phyloP scores from a whole-genome alignment of 1,140 invertebrate species.

The Ladona fulva region DNA sequence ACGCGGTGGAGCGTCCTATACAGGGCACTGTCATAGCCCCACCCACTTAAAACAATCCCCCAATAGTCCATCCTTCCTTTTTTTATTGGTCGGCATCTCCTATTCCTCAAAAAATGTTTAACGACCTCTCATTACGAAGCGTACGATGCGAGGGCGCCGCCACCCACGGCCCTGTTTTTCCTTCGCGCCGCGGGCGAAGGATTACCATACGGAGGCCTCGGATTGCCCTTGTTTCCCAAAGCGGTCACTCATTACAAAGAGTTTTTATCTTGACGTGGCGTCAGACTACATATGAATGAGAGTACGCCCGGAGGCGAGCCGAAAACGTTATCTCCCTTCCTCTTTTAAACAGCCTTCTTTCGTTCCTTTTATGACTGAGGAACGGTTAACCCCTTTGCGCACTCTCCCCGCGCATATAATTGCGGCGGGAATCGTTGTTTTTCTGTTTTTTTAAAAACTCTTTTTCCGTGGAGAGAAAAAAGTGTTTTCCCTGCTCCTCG shows the following conservation, averaged over 20 bases:
- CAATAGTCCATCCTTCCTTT: background rate
- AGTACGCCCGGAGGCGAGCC: background rate
- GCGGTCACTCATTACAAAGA: background rate
- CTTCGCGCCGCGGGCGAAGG: background rate
- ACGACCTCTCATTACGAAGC: background rate
- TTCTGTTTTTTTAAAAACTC: too few species aligned
- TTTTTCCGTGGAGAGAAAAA: too few species aligned
- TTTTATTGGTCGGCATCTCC: background rate
- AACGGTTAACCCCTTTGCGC: too few species aligned
- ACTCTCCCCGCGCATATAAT: too few species aligned
- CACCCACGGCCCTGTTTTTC: background rate
- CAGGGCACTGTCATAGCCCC: too few species aligned
- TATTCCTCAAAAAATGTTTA: background rate
- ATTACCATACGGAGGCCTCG: background rate
- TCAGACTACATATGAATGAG: constrained; percentile 9
- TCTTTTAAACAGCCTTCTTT: background rate
- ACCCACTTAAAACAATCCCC: background rate
- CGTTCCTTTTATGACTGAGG: too few species aligned
- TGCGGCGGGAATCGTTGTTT: too few species aligned
- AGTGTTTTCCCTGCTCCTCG: too few species aligned
- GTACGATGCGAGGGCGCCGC: background rate
- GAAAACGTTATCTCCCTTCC: background rate
- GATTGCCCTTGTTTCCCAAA: background rate
- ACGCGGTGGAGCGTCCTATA: too few species aligned
- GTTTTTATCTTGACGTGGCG: background rate